Conservation (phyloP, 2,888 invertebrate genomes). For the Marasmarcha lunaedactyla region DNA sequence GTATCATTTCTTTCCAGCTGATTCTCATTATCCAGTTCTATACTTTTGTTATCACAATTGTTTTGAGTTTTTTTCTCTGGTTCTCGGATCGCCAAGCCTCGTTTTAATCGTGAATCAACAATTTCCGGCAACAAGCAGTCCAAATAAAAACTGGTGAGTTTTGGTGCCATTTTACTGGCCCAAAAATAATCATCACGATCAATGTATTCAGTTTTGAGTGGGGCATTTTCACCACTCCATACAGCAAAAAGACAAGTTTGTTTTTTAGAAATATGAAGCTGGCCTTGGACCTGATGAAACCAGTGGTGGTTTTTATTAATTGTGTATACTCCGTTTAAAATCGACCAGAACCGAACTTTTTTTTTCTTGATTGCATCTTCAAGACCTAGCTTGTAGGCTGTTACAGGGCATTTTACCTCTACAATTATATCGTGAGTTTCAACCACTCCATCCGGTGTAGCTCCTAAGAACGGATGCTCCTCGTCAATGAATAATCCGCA, state of each 20-base stretch:
- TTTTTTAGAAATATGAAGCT: conserved; percentile 6
- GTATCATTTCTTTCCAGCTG: neutral
- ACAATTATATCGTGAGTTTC: conserved; percentile 4
- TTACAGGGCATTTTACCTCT: conserved; percentile 7
- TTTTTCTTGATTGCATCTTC: conserved; percentile 4
- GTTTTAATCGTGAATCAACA: conserved; percentile 3
- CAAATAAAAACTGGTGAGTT: conserved; percentile 5
- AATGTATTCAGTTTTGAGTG: conserved; percentile 1
- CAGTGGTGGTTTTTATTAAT: conserved; percentile 8
- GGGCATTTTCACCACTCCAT: conserved; percentile 2
- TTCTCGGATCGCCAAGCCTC: conserved; percentile 4
- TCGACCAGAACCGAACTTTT: conserved; percentile 4
- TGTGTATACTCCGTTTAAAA: conserved; percentile 1
- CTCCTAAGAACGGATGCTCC: neutral
- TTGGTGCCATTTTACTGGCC: conserved; percentile 5
- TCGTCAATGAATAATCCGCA: conserved; percentile 1
- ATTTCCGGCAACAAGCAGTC: conserved; percentile 5
- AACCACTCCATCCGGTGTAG: conserved; percentile 5
- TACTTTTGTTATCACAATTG: conserved; percentile 1
- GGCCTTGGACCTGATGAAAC: conserved; percentile 8
- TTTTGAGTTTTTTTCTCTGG: neutral
- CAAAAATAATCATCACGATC: conserved; percentile 5
- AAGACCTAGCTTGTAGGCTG: neutral
- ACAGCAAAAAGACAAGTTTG: conserved; percentile 5
- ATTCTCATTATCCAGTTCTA: neutral